These are phyloP conservation scores for Peromyscus attwateri DNA, from an alignment of 2,797 vertebrate genomes.

Conservation along the genomic window DNA sequence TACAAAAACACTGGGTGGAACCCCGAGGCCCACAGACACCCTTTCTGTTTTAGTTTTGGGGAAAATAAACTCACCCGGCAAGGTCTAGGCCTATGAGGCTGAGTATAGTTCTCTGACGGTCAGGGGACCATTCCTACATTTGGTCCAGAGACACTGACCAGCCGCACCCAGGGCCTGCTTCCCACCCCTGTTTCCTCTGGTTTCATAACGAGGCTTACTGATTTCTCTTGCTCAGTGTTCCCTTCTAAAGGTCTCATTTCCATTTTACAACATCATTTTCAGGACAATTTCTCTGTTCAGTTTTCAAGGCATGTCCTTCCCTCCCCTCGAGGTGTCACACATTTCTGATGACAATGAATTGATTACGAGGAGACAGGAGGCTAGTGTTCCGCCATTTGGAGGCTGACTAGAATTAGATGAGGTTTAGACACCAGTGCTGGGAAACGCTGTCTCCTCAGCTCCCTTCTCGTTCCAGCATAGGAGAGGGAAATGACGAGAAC, in stretches of 20 bases:
- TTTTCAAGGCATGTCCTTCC: constrained; percentile 80
- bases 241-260: constrained; percentile 85
- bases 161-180: not conserved
- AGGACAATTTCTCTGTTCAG: constrained; percentile 79
- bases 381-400: constrained; percentile 49
- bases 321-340: constrained; percentile 71
- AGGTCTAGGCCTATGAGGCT: not conserved
- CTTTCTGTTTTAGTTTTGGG: constrained; percentile 17
- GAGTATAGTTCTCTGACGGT: not conserved
- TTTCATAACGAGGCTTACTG: constrained; percentile 57
- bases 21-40: not conserved
- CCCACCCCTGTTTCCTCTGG: not conserved
- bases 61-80: not conserved
- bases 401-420: constrained; percentile 76
- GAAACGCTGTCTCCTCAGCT: constrained; percentile 32
- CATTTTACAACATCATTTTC: constrained; percentile 83
- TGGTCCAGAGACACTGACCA: not conserved
- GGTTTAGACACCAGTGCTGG: constrained; percentile 29
- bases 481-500: not conserved
- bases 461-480: not conserved
- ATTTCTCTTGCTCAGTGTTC: constrained; percentile 68
- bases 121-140: not conserved
- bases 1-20: constrained; percentile 74
- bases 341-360: constrained; percentile 80
- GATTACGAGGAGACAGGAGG: constrained; percentile 74